Base-by-base conservation (phyloP, 1,140 invertebrate genomes). In the Hypothenemus hampei region DNA sequence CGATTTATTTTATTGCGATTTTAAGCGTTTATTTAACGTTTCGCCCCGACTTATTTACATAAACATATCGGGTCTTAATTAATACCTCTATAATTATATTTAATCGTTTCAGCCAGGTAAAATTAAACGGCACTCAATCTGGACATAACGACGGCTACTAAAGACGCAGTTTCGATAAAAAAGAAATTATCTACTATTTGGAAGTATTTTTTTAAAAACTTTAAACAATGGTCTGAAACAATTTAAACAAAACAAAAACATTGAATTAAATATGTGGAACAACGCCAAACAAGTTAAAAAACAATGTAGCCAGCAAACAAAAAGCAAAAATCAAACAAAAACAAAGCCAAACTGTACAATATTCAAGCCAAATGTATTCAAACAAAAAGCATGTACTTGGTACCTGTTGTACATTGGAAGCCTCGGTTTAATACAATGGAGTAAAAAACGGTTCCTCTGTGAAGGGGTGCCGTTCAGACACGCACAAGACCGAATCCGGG, bases 361-460 rank as follows among this genome's bases (percentile, higher is more conserved):
- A 29, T 29, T 6, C 26, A 29, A 29, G 26, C 26, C 26, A 29
- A 29, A 29, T 29, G 2, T 4, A 44, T 11, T 24, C 13, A 13
- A 29, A 26, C n/a, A 45, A 45, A 31, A 18, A 16, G 19, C 26
- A 45, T 19, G 33, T 15, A 13, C 33, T 16, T 13, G 37, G 26
- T 48, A 48, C 46, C 46, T 48, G 46, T 48, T 48, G 46, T 48
- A 48, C 46, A 37, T 20, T 37, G 15, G 35, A 7, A 15, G n/a
- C 35, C 35, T 37, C 16, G 35, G n/a, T 37, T 2, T 8, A 31
- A 31, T 13, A 31, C 8, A 31, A 3, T 31, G 8, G 8, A 31
- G 26, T n/a, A n/a, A n/a, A n/a, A n/a, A n/a, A 13, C 26, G 13
- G 26, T 31, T 6, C 6, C 6, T 29, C n/a, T 6, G 26, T n/a